Conservation (phyloP, 2,888 invertebrate genomes). For the Cabera pusaria region DNA sequence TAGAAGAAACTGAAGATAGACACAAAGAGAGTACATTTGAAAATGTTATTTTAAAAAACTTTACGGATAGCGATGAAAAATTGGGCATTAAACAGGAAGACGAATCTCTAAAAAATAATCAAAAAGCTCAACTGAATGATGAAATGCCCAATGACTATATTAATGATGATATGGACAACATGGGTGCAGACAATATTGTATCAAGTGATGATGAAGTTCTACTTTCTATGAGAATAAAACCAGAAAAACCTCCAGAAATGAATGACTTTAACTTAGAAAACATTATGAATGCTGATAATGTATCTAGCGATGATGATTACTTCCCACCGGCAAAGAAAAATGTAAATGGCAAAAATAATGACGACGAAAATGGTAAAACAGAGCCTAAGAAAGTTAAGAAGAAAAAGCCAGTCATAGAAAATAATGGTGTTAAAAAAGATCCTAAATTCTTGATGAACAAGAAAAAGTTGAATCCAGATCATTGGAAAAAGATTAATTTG, state of each 20-base stretch:
- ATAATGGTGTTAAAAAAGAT: slow-evolving; percentile 18
- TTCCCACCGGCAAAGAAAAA: slow-evolving; percentile 17
- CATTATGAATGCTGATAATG: slow-evolving; percentile 19
- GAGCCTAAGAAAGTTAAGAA: slow-evolving; percentile 15
- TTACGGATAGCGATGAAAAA: slow-evolving; percentile 13
- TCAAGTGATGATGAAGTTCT: slow-evolving; percentile 18
- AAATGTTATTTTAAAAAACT: slow-evolving; percentile 20
- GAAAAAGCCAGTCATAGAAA: slow-evolving; percentile 11
- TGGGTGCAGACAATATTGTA: slow-evolving; percentile 6
- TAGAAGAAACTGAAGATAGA: slow-evolving; percentile 17
- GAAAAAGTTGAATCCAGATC: slow-evolving; percentile 47
- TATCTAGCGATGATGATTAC: slow-evolving; percentile 20
- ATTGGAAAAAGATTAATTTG: slow-evolving; percentile 57
- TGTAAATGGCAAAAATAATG: slow-evolving; percentile 10
- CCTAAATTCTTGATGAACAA: slow-evolving; percentile 27
- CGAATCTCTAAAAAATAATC: neutral
- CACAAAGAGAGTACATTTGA: slow-evolving; percentile 24
- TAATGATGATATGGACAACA: slow-evolving; percentile 15
- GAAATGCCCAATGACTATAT: slow-evolving; percentile 7
- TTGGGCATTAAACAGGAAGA: slow-evolving; percentile 12
- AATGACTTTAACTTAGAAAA: slow-evolving; percentile 18
- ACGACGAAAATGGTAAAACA: slow-evolving; percentile 16
- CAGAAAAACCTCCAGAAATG: slow-evolving; percentile 10
- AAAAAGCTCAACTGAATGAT: slow-evolving; percentile 6
- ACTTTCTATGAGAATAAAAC: slow-evolving; percentile 7